Evolutionary conservation across 2,113 vertebrate species (phyloP).

Genomic region (Xenotilapia longispinis): DNA sequence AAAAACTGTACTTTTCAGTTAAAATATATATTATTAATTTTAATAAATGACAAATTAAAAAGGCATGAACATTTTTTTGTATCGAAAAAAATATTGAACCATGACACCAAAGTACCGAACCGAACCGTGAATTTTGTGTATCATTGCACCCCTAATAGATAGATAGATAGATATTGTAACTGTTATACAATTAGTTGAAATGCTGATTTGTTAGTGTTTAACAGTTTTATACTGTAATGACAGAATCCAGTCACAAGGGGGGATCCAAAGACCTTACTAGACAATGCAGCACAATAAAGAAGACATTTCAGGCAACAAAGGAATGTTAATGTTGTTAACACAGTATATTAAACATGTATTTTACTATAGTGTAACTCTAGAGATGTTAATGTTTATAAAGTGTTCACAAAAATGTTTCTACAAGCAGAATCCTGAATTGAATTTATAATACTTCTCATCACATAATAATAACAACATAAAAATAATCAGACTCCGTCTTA

Average conservation of each 20-base stretch:
- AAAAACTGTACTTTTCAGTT: background rate
- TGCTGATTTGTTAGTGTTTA: background rate
- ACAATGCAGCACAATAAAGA: background rate
- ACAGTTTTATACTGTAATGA: background rate
- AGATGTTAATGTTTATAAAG: background rate
- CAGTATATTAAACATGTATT: background rate
- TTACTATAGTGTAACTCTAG: background rate
- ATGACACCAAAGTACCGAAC: background rate
- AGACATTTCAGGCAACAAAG: background rate
- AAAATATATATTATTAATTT: background rate
- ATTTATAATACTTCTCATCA: background rate
- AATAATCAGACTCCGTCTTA: background rate
- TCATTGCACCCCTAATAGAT: background rate
- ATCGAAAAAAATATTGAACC: background rate
- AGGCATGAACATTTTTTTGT: background rate
- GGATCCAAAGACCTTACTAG: background rate
- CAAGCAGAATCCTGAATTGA: background rate
- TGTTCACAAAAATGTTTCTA: background rate
- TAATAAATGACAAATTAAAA: background rate
- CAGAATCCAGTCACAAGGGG: slow-evolving; percentile 5
- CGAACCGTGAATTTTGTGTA: background rate
- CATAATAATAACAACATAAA: background rate
- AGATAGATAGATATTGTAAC: background rate
- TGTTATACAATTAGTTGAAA: background rate
- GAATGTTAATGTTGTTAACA: background rate